A percentile compares a stretch with the other conserved stretches of the same genome.
phyloP scores from a whole-genome alignment of 2,797 vertebrate genomes.

The Cygnus olor region DNA sequence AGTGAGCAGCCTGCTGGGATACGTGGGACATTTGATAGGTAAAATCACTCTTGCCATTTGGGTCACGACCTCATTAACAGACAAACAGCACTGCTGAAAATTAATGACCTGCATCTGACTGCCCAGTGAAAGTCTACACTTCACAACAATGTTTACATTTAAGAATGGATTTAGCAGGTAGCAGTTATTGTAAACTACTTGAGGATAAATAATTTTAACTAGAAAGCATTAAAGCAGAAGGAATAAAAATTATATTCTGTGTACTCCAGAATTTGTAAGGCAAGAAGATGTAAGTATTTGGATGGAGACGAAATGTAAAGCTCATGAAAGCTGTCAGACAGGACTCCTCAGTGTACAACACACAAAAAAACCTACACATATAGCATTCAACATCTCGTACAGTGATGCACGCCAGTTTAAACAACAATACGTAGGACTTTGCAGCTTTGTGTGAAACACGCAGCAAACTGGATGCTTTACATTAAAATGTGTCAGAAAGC shows the following conservation, averaged over 20 bases:
- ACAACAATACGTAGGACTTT: background rate
- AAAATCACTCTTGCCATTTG: conserved; percentile 42
- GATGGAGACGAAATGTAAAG: background rate
- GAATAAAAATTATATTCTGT: background rate
- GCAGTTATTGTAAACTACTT: background rate
- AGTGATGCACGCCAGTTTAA: fast-evolving
- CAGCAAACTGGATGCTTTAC: background rate
- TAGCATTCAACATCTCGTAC: background rate
- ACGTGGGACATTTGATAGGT: conserved; percentile 24
- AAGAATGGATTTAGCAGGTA: background rate
- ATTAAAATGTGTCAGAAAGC: background rate
- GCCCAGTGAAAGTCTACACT: conserved; percentile 14
- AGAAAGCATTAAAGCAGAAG: background rate
- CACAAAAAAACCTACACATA: background rate
- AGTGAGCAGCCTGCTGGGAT: conserved; percentile 30
- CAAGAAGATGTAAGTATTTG: background rate
- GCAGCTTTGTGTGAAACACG: background rate
- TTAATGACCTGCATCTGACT: conserved; percentile 64
- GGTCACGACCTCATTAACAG: conserved; percentile 60
- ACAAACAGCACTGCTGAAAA: conserved; percentile 66
- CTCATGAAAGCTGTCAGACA: background rate
- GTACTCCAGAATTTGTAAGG: background rate
- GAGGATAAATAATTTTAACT: background rate
- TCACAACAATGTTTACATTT: conserved; percentile 3
- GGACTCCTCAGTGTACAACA: background rate